A percentile compares a stretch with the other conserved stretches of the same genome.
Evolutionary conservation across 2,888 invertebrate genomes (phyloP).

Genomic region (Drosophila kokeensis): DNA sequence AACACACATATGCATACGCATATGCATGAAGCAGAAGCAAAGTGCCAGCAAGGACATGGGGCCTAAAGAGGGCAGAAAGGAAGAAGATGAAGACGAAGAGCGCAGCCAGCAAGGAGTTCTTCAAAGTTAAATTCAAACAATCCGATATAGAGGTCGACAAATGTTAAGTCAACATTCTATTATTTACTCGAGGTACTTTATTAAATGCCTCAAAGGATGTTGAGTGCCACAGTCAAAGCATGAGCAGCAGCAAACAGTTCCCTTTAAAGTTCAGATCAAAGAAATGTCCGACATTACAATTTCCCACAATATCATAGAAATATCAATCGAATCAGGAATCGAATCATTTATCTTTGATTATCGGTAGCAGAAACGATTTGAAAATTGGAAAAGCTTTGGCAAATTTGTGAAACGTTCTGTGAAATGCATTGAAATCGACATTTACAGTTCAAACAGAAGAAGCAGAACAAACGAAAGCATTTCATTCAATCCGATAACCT

Average conservation of each 20-base stretch:
- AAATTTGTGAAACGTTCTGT: constrained; percentile 47
- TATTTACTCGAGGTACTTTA: not conserved
- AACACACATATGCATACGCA: not conserved
- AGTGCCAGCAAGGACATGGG: not conserved
- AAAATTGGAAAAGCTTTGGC: constrained; percentile 9
- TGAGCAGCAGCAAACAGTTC: not conserved
- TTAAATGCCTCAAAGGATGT: not conserved
- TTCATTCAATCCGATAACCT: constrained; percentile 51
- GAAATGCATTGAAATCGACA: constrained; percentile 42
- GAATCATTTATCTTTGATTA: not conserved
- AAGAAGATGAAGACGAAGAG: not conserved
- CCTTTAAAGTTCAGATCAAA: not conserved
- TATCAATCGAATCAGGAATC: no score
- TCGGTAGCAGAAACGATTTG: constrained; percentile 7
- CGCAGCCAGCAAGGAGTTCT: not conserved
- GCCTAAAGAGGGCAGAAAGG: not conserved
- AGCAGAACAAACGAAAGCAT: constrained; percentile 18
- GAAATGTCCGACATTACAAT: not conserved
- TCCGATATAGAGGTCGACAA: not conserved
- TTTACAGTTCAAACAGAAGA: constrained; percentile 23
- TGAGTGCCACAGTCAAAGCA: not conserved
- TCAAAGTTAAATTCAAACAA: not conserved
- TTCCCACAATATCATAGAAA: no score
- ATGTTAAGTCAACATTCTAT: not conserved
- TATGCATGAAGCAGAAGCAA: not conserved